Evolutionary conservation across 2,797 vertebrate genomes (phyloP), one percentile per base, ranked within the genome.

Genomic region (Anisognathus igniventris): DNA sequence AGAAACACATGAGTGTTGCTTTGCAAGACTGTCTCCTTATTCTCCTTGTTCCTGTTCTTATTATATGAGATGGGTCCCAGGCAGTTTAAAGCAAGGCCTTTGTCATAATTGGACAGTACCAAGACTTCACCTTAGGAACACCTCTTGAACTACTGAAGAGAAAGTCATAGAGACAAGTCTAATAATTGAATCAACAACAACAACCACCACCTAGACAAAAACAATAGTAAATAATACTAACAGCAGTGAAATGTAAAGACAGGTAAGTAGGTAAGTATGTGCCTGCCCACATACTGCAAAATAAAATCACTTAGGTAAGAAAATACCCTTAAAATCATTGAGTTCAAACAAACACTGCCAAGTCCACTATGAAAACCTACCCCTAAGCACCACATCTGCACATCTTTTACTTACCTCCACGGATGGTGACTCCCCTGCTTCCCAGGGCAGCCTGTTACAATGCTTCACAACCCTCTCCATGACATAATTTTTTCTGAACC

Each of bases 41-140:
- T 27, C 27, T 35, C 68, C 22, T 83, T 14, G 2, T 12, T 73
- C 31, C 51, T 31, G 22, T 42, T 72, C 24, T 47, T 42, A 39
- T 45, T 37, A 21, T 5, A 11, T 1, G 1, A 76, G 51, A 18
- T 0, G 1, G 27, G 19, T 51, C 31, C 20, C 19, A 44, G 6
- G 15, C 20, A 70, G 16, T n/a, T 64, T 31, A 60, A 39, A 81
- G 22, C 7, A 89, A 86, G 33, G 30, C 2, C 14, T 90, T 64
- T 51, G 3, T 31, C 21, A 39, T 44, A 33, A 66, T 6, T 64
- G 27, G 74, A 64, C 10, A 71, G 14, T 15, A 64, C 31, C 0
- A 1, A 88, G 45, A 20, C 30, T 56, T 78, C 20, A 56, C 17
- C 1, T 5, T 19, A 50, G 31, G 13, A 70, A 47, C 10, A 74